These are phyloP conservation scores for Notospermus geniculatus DNA, from an alignment of 1,140 invertebrate species.

Conservation along the genomic window DNA sequence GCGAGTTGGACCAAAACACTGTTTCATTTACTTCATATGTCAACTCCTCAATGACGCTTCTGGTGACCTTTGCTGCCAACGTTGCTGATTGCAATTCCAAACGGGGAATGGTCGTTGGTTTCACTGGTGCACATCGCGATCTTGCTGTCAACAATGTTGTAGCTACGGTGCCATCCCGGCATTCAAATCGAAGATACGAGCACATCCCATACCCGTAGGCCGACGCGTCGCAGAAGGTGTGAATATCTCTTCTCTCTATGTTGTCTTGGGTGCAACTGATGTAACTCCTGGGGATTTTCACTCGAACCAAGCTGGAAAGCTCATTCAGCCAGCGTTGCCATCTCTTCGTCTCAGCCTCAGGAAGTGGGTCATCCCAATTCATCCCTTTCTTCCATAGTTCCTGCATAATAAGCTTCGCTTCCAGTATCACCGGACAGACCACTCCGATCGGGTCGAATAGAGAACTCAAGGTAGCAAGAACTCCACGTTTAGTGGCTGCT, in stretches of 20 bases:
- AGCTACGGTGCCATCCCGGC: slow-evolving; percentile 12
- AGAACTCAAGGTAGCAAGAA: not conserved
- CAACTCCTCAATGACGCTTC: not conserved
- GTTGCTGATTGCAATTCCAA: slow-evolving; percentile 3
- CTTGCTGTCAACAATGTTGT: slow-evolving; percentile 26
- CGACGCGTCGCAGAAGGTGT: slow-evolving; percentile 34
- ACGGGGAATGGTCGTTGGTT: not conserved
- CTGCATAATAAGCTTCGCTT: not conserved
- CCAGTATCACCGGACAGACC: not conserved
- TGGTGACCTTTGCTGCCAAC: not conserved
- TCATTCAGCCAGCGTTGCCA: too few species aligned
- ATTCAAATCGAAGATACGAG: slow-evolving; percentile 23
- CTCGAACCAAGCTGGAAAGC: too few species aligned
- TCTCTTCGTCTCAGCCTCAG: too few species aligned
- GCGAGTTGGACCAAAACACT: slow-evolving; percentile 5
- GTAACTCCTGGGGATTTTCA: too few species aligned
- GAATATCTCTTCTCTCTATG: slow-evolving; percentile 8
- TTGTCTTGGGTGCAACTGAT: too few species aligned
- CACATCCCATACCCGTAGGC: slow-evolving; percentile 28
- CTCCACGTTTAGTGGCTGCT: slow-evolving; percentile 1
- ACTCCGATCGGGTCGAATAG: slow-evolving; percentile 4
- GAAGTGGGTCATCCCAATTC: not conserved
- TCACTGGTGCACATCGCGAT: not conserved
- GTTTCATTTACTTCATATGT: not conserved
- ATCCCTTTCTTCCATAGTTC: not conserved